Evolutionary conservation across 2,888 invertebrate genomes (phyloP), one percentile per base, ranked within the genome.

Genomic region (Crepidodera aurea): DNA sequence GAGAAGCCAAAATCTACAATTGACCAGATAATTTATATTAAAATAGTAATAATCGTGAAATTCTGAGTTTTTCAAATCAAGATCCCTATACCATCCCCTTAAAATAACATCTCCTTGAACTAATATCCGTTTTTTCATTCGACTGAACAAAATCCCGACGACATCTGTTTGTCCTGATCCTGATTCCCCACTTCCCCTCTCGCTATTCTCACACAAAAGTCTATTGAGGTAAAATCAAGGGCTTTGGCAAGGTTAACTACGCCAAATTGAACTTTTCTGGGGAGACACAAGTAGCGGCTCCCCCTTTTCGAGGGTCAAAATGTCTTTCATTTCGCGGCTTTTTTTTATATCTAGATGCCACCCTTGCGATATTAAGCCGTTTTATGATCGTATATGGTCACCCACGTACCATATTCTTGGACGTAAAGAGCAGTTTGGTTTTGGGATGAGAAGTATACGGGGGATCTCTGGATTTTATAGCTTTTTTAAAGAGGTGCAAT

Each of bases 291-390:
- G 71, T 70, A 69, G 70, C 60, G 44, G 65, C 51, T 58, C 65
- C 69, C 70, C 70, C 70, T 67, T 64, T 22, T 25, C 22, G 68
- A 75, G 77, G 77, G 77, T 77, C 77, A 74, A 72, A 76, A 77
- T 74, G 77, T 77, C 76, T 77, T 78, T 77, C 75, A 75, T 73
- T 76, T 76, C 77, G 77, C 76, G 75, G 74, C 73, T 77, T 77
- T 77, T 78, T 77, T 77, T 77, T 77, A 77, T 74, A 73, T 68
- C 71, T 12, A 15, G 12, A 39, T 44, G 44, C 34, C 66, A 69
- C 71, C 71, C 71, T 50, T 51, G 67, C n/a, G 67, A 73, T 72
- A 73, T 74, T 74, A 70, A 71, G 69, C 69, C 69, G 71, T 70
- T 71, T 70, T 69, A 72, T 60, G 56, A 51, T 53, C 65, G 66